These are phyloP conservation scores for Cosmia pyralina DNA, from an alignment of 2,888 invertebrate genomes.

Conservation along the genomic window DNA sequence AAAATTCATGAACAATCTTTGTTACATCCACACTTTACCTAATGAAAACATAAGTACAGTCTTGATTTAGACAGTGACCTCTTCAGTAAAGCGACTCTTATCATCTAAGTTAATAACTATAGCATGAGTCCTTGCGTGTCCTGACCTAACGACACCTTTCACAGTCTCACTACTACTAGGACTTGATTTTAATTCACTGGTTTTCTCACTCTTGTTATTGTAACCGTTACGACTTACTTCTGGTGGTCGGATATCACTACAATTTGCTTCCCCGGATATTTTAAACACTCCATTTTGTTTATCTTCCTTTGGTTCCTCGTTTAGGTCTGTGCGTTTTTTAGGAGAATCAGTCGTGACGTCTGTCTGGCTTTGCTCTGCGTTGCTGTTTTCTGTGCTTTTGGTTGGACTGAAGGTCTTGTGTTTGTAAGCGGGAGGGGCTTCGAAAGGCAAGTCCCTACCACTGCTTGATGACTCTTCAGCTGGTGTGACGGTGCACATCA, in stretches of 20 bases:
- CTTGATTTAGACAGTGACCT: conserved; percentile 92
- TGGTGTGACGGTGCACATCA: conserved; percentile 88
- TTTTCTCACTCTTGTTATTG: conserved; percentile 80
- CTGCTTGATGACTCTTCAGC: conserved; percentile 88
- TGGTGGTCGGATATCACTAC: conserved; percentile 84
- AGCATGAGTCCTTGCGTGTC: conserved; percentile 93
- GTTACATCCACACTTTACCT: conserved; percentile 44
- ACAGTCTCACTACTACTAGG: conserved; percentile 83
- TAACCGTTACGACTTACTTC: conserved; percentile 82
- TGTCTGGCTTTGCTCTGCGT: conserved; percentile 84
- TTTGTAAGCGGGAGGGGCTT: conserved; percentile 85
- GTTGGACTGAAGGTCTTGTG: conserved; percentile 88
- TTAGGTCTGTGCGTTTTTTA: conserved; percentile 76
- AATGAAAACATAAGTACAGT: conserved; percentile 76
- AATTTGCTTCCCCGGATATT: conserved; percentile 86
- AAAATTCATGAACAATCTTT: conserved; percentile 12
- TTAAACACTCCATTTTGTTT: conserved; percentile 86
- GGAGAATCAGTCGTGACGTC: conserved; percentile 86
- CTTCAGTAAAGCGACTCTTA: conserved; percentile 95
- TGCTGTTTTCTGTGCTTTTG: conserved; percentile 83
- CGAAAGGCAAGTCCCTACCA: conserved; percentile 86
- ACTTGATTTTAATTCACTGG: conserved; percentile 81
- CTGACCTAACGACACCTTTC: conserved; percentile 87
- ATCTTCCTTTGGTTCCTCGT: conserved; percentile 79
- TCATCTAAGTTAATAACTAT: conserved; percentile 95